These are phyloP conservation scores for Halcyon malimbica DNA, from an alignment of 2,113 vertebrate species.

Conservation along the genomic window DNA sequence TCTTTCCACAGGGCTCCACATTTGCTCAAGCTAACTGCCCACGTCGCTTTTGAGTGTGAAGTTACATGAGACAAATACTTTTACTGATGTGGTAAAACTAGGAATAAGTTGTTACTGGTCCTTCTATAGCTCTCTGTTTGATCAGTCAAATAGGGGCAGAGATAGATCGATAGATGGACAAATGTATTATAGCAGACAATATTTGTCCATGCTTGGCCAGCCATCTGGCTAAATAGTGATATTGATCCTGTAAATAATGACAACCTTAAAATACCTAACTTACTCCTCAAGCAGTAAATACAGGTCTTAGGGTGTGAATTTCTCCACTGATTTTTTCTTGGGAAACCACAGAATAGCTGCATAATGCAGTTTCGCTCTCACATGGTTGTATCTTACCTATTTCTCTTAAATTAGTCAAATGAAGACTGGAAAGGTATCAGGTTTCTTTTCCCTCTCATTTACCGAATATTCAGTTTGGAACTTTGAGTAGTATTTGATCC, in stretches of 20 bases:
- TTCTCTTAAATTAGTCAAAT: not conserved
- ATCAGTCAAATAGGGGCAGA: not conserved
- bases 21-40: not conserved
- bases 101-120: not conserved
- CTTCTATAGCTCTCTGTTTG: not conserved
- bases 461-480: not conserved
- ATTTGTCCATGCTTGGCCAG: not conserved
- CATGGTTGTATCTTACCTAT: not conserved
- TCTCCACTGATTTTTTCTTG: not conserved
- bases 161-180: not conserved
- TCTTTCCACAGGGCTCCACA: not conserved
- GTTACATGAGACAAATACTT: not conserved
- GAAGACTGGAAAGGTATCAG: not conserved
- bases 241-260: conserved; percentile 23
- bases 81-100: not conserved
- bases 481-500: not conserved
- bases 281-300: not conserved
- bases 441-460: not conserved
- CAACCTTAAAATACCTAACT: not conserved
- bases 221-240: not conserved
- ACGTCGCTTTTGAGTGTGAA: not conserved
- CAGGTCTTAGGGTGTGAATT: not conserved
- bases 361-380: not conserved
- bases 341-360: not conserved
- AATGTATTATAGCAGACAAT: not conserved